Percentiles rank a stretch among this genome's conserved stretches.
Conservation (phyloP, 2,113 vertebrate species). For the Heterotis niloticus region DNA sequence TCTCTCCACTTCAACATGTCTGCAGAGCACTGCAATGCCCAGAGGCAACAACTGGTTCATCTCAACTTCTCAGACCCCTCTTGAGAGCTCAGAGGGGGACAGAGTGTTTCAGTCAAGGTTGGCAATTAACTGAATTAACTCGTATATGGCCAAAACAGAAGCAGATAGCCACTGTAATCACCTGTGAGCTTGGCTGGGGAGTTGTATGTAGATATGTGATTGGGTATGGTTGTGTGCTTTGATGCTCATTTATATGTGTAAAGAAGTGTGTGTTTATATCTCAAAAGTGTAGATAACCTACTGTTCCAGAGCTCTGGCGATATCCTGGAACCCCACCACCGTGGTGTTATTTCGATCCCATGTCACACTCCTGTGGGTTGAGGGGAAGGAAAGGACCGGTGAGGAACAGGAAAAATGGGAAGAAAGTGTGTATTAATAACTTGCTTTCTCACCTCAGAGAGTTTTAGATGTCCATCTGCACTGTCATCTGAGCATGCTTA, state of each 20-base stretch:
- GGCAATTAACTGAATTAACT: neutral
- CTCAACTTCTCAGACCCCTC: neutral
- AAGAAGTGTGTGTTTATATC: neutral
- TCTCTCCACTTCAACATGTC: too few relatives aligned
- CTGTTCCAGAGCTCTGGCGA: slow-evolving; percentile 81
- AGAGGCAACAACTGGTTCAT: neutral
- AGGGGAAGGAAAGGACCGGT: slow-evolving; percentile 21
- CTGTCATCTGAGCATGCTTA: slow-evolving; percentile 56
- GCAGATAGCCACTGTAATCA: too few relatives aligned
- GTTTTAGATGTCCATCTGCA: neutral
- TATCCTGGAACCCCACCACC: slow-evolving; percentile 76
- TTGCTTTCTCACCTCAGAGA: neutral
- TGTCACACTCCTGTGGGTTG: slow-evolving; percentile 70
- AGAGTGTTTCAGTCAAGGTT: neutral
- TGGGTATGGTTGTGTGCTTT: neutral
- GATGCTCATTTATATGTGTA: neutral
- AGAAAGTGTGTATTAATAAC: neutral
- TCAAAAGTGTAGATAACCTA: slow-evolving; percentile 52
- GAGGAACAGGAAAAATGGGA: neutral
- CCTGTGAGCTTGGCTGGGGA: neutral
- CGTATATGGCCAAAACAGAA: too few relatives aligned
- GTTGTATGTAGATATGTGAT: neutral
- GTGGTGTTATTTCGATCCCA: slow-evolving; percentile 85
- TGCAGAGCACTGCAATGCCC: neutral
- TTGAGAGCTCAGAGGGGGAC: neutral